Base-by-base conservation (phyloP, 2,113 vertebrate genomes). In the Leiothrix lutea region DNA sequence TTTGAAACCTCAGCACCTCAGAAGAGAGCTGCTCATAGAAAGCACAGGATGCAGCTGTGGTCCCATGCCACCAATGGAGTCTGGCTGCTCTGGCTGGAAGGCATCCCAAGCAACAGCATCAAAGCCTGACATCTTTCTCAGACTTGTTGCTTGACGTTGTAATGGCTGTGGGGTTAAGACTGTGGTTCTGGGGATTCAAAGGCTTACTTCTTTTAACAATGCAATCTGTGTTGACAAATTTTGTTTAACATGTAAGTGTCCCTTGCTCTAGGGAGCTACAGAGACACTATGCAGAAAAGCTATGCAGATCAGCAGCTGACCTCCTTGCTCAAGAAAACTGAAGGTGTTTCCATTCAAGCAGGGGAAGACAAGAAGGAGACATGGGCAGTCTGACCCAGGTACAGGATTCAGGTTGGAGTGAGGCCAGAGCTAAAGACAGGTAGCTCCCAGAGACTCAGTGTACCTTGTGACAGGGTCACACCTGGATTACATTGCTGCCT, bases 191-290 rank as follows among this genome's bases (percentile, higher is more conserved):
- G 19, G 40, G 60, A 96, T 78, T 83, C 75, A 96, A 64, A 78
- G 75, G 33, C 54, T 88, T 90, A 53, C 60, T 64, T 88, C 56
- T 92, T 90, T 74, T 80, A 93, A 93, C 64, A 88, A 40, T 1
- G 1, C 60, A 60, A 90, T 79, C 47, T 80, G 22, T 50, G 72
- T n/a, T 75, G 72, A 94, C 72, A 70, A 9, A 3, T 86, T 88
- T 66, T 91, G 20, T 36, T 88, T 80, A 66, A 80, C 50, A 58
- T 72, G 4, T 29, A 71, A 74, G 26, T 7, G 25, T 38, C 67
- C n/a, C 67, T 71, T 3, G 2, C 51, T 84, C 64, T 16, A 47
- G n/a, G 23, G 23, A 88, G 23, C 61, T 72, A 69, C 10, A 6
- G 0, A 2, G 22, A 69, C 48, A 36, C 45, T 61, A 35, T 14